These are phyloP conservation scores for Baronia brevicornis DNA, from an alignment of 2,888 invertebrate genomes.

Conservation along the genomic window DNA sequence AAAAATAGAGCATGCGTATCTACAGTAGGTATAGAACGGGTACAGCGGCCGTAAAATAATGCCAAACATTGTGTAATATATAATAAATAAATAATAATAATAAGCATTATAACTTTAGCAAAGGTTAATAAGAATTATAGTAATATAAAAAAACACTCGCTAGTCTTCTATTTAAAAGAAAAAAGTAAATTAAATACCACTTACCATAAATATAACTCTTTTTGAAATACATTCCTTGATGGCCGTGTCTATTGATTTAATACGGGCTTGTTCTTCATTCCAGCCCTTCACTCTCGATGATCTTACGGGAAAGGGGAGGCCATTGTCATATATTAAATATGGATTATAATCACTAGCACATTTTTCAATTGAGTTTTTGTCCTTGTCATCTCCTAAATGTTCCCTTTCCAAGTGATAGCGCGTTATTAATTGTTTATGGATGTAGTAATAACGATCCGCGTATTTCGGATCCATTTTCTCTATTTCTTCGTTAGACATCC, in stretches of 20 bases:
- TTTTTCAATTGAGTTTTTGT: constrained; percentile 20
- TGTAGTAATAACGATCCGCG: constrained; percentile 54
- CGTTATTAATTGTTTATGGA: constrained; percentile 52
- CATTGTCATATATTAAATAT: constrained; percentile 53
- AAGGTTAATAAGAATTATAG: no score
- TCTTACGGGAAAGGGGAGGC: constrained; percentile 53
- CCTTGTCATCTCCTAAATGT: constrained; percentile 29
- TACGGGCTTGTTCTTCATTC: constrained; percentile 38
- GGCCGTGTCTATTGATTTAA: constrained; percentile 51
- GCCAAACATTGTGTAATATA: background rate
- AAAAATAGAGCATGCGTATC: no score
- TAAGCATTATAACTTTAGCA: no score
- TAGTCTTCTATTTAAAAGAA: no score
- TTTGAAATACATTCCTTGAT: constrained; percentile 55
- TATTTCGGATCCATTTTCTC: constrained; percentile 45
- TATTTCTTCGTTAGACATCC: constrained; percentile 69
- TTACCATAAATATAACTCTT: constrained; percentile 54
- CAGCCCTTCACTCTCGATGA: constrained; percentile 32
- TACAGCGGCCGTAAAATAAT: background rate
- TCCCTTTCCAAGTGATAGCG: constrained; percentile 51
- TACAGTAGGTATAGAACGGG: no score
- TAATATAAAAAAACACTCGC: no score
- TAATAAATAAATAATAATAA: no score
- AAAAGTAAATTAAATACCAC: constrained; percentile 17
- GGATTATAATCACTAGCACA: constrained; percentile 43